Evolutionary conservation across 2,797 vertebrate genomes (phyloP).

Genomic region (Sebastes variabilis): DNA sequence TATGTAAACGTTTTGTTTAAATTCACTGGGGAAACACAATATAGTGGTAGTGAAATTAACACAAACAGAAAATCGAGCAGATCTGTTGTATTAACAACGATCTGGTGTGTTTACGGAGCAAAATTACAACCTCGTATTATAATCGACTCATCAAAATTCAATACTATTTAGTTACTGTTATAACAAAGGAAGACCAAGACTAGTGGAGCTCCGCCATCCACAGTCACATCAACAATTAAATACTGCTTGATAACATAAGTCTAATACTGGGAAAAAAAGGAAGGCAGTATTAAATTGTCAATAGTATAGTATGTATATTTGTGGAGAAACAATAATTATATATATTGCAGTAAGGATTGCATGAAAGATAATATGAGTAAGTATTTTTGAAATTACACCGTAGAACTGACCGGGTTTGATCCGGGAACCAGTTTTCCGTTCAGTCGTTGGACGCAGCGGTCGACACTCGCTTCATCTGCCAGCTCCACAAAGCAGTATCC

Average conservation of each 20-base stretch:
- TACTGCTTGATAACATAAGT: constrained; percentile 35
- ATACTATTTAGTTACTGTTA: neutral
- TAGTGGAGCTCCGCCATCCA: constrained; percentile 67
- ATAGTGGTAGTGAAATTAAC: neutral
- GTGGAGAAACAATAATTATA: constrained; percentile 23
- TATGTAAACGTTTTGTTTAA: neutral
- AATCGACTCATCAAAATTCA: neutral
- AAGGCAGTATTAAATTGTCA: constrained; percentile 57
- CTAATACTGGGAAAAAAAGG: constrained; percentile 53
- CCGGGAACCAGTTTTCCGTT: constrained; percentile 87
- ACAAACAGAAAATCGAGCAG: neutral
- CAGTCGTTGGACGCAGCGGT: constrained; percentile 85
- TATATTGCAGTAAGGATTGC: constrained; percentile 14
- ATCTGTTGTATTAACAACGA: neutral
- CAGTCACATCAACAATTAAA: constrained; percentile 46
- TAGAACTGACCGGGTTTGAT: constrained; percentile 85
- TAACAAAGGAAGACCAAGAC: constrained; percentile 39
- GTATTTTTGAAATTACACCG: constrained; percentile 28
- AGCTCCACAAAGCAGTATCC: constrained; percentile 89
- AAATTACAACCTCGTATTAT: neutral
- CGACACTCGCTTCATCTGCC: constrained; percentile 85
- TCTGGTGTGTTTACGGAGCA: constrained; percentile 1
- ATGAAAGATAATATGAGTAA: constrained; percentile 5
- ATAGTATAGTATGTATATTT: constrained; percentile 19
- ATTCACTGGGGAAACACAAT: neutral